These are phyloP conservation scores for Anableps anableps DNA, from an alignment of 2,797 vertebrate genomes.

Conservation along the genomic window DNA sequence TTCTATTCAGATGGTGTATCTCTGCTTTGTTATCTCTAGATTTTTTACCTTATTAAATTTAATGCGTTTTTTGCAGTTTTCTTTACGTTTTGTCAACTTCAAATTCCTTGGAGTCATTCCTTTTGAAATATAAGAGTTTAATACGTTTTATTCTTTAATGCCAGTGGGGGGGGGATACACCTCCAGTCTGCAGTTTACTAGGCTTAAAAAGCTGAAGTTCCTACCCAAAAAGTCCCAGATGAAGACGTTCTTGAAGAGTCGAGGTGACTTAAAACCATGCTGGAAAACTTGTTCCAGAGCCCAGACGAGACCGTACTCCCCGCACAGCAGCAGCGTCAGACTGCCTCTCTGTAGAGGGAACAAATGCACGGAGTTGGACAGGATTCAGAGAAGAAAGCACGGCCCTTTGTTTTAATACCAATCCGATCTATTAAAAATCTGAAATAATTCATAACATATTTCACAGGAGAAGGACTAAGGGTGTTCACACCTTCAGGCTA, in stretches of 20 bases:
- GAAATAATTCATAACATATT: neutral
- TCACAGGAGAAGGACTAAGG: neutral
- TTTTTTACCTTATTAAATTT: neutral
- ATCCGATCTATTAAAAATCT: slow-evolving; percentile 3
- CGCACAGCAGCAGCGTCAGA: slow-evolving; percentile 94
- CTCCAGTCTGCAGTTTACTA: neutral
- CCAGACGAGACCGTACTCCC: slow-evolving; percentile 95
- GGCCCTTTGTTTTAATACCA: neutral
- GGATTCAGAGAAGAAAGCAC: slow-evolving; percentile 2
- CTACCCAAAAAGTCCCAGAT: slow-evolving; percentile 99
- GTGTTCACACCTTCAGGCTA: neutral
- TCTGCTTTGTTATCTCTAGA: neutral
- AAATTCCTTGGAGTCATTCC: neutral
- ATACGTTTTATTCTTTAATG: neutral
- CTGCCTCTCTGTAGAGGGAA: slow-evolving; percentile 90
- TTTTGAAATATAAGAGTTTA: neutral
- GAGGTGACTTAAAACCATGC: slow-evolving; percentile 96
- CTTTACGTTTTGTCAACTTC: neutral
- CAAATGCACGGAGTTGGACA: slow-evolving; percentile 10
- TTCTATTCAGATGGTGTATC: neutral
- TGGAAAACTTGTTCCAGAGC: slow-evolving; percentile 98
- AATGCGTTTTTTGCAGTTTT: neutral
- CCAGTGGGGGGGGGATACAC: neutral
- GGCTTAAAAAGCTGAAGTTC: slow-evolving; percentile 16
- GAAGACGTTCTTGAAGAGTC: slow-evolving; percentile 99